These are phyloP conservation scores for Philopedon plagiatum DNA, from an alignment of 2,888 invertebrate species.

Conservation along the genomic window DNA sequence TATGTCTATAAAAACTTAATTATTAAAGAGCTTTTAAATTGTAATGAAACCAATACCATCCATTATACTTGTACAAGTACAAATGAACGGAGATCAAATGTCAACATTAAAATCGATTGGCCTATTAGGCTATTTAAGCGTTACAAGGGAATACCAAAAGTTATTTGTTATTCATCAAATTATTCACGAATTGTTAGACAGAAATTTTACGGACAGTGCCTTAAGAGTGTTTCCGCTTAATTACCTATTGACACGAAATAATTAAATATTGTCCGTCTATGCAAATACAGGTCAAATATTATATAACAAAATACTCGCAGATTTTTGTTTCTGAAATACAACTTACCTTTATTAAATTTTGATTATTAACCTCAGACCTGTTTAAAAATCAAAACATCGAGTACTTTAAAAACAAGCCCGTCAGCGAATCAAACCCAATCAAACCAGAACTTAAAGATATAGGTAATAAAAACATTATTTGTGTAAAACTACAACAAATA, in stretches of 20 bases:
- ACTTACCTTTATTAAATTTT: too few species aligned
- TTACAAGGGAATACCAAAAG: neutral
- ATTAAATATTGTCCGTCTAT: neutral
- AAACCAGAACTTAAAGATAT: too few species aligned
- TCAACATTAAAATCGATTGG: slow-evolving; percentile 7
- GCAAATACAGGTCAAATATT: neutral
- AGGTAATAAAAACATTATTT: too few species aligned
- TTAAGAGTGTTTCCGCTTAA: neutral
- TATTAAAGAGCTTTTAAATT: neutral
- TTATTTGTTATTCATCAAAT: slow-evolving; percentile 1
- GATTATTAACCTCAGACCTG: too few species aligned
- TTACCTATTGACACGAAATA: neutral
- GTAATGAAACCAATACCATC: neutral
- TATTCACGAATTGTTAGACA: neutral
- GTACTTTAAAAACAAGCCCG: too few species aligned
- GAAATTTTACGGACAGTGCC: neutral
- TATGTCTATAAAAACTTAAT: neutral
- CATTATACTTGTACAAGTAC: slow-evolving; percentile 1
- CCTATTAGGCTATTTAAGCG: slow-evolving; percentile 12
- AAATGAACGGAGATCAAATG: slow-evolving; percentile 1
- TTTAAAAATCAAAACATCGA: too few species aligned
- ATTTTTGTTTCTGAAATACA: neutral
- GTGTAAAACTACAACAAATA: too few species aligned
- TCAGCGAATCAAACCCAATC: too few species aligned
- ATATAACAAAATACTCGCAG: neutral